Conservation (phyloP, 2,113 vertebrate species). For the Stigmatopora argus region DNA sequence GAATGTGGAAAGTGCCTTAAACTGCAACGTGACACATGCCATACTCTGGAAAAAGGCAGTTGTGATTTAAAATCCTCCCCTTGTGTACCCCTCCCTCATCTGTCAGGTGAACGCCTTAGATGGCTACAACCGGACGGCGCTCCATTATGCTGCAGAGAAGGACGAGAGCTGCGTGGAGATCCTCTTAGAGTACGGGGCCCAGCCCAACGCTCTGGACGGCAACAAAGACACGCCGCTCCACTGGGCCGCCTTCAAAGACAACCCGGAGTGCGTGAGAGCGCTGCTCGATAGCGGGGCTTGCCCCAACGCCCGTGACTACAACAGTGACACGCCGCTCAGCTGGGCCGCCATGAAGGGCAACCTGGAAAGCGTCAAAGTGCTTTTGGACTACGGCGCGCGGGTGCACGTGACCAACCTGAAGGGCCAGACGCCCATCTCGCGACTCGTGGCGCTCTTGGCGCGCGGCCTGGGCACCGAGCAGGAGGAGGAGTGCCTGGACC, state of each 20-base stretch:
- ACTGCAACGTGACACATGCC: too few species aligned
- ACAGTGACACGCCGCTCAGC: constrained; percentile 89
- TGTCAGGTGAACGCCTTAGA: constrained; percentile 88
- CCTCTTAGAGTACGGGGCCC: constrained; percentile 85
- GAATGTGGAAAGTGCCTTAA: too few species aligned
- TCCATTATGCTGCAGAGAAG: constrained; percentile 94
- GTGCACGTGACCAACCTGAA: constrained; percentile 87
- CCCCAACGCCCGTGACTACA: constrained; percentile 87
- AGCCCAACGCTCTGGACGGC: constrained; percentile 84
- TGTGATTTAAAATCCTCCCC: background rate
- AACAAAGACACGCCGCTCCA: constrained; percentile 95
- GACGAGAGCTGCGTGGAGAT: constrained; percentile 91
- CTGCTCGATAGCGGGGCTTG: constrained; percentile 84
- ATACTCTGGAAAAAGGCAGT: too few species aligned
- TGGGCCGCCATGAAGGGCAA: constrained; percentile 98
- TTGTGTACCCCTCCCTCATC: background rate
- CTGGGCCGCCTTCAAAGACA: constrained; percentile 96
- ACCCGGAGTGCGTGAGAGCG: constrained; percentile 82
- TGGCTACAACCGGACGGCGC: constrained; percentile 91
- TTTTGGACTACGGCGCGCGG: constrained; percentile 88
- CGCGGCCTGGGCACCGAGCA: constrained; percentile 85
- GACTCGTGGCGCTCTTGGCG: constrained; percentile 82
- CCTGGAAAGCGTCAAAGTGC: constrained; percentile 85
- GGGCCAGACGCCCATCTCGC: constrained; percentile 87
- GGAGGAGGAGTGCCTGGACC: constrained; percentile 87